Conservation (phyloP, 2,113 vertebrate species). For the Sinocyclocheilus grahami region DNA sequence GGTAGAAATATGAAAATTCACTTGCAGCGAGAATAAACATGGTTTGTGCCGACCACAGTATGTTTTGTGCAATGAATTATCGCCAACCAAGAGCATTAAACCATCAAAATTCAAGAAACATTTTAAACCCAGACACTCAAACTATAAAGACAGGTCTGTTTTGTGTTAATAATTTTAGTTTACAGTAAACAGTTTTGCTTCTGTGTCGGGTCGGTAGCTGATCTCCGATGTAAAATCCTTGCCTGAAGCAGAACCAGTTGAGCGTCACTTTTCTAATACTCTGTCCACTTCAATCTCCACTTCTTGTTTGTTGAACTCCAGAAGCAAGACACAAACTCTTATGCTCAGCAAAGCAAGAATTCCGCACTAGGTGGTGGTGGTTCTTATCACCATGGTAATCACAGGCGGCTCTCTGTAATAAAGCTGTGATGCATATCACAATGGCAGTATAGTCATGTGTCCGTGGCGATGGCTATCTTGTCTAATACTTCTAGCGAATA, state of each 20-base stretch:
- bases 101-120: constrained; percentile 7
- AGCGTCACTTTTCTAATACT: neutral
- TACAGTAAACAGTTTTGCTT: neutral
- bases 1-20: neutral
- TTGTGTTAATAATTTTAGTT: neutral
- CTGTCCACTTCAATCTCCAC: neutral
- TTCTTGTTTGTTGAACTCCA: constrained; percentile 12
- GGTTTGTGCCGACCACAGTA: neutral
- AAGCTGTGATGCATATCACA: constrained; percentile 10
- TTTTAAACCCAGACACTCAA: neutral
- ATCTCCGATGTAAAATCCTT: neutral
- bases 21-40: neutral
- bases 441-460: constrained; percentile 21
- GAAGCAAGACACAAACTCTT: neutral
- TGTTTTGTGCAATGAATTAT: neutral
- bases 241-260: neutral
- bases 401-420: constrained; percentile 20
- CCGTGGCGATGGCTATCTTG: constrained; percentile 9
- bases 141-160: neutral
- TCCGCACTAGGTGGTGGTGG: constrained; percentile 15
- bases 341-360: constrained; percentile 32
- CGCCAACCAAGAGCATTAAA: neutral
- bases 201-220: neutral
- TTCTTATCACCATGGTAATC: constrained; percentile 42
- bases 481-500: constrained; percentile 11